Percentiles rank a stretch among this genome's conserved stretches.
phyloP scores from a whole-genome alignment of 2,797 vertebrate genomes.

The Myripristis jacobus region DNA sequence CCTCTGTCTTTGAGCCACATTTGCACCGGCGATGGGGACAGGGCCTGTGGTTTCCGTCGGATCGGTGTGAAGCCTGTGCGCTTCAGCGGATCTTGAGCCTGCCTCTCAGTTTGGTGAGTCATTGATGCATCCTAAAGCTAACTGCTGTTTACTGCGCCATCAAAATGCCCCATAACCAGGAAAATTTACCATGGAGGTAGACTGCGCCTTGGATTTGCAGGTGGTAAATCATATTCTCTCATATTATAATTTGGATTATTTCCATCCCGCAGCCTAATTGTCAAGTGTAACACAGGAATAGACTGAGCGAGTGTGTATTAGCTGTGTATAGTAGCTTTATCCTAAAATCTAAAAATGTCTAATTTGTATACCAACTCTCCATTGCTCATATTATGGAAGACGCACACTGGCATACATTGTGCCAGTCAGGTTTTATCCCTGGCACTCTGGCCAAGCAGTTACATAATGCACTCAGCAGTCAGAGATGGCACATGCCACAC shows the following conservation, averaged over 20 bases:
- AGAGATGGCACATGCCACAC: conserved; percentile 27
- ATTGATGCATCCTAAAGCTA: conserved; percentile 72
- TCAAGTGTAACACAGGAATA: too few species aligned
- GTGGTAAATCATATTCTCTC: too few species aligned
- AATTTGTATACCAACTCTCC: neutral
- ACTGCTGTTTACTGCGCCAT: conserved; percentile 18
- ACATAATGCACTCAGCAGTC: conserved; percentile 46
- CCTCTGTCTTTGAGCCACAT: neutral
- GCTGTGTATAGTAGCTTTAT: too few species aligned
- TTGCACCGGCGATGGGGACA: neutral
- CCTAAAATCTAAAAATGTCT: neutral
- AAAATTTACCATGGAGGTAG: neutral
- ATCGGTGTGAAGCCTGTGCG: conserved; percentile 17
- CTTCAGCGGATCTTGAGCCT: conserved; percentile 31
- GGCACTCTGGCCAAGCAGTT: conserved; percentile 36
- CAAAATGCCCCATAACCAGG: neutral
- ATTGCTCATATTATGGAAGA: neutral
- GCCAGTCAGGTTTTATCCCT: conserved; percentile 10
- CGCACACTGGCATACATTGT: neutral
- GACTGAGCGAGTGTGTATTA: neutral
- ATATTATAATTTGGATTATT: too few species aligned
- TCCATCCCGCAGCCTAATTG: too few species aligned
- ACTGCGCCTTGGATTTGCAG: too few species aligned
- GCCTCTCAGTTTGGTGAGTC: conserved; percentile 80
- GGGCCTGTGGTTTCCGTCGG: neutral